These are phyloP conservation scores for Drosophila pandora DNA, from an alignment of 1,140 invertebrate species.

Conservation along the genomic window DNA sequence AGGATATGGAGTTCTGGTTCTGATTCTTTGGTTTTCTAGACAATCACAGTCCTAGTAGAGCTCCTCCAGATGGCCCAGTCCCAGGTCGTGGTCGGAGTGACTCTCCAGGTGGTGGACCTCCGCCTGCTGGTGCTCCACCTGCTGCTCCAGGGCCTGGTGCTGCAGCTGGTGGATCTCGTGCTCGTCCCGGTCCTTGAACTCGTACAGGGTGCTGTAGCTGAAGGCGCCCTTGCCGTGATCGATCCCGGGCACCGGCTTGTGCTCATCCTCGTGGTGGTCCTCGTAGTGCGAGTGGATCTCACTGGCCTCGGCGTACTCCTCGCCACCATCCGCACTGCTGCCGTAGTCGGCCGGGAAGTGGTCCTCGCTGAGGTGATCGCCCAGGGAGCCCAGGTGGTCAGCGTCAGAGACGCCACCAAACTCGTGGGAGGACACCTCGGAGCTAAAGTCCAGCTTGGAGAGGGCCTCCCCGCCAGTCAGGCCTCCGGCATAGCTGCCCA, in stretches of 20 bases:
- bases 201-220: slow-evolving; percentile 77
- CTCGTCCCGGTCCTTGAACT: slow-evolving; percentile 73
- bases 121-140: slow-evolving; percentile 26
- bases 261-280: slow-evolving; percentile 32
- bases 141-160: slow-evolving; percentile 35
- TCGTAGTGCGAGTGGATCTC: slow-evolving; percentile 60
- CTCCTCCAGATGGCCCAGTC: slow-evolving; percentile 13
- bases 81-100: slow-evolving; percentile 6
- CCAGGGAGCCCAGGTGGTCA: slow-evolving; percentile 53
- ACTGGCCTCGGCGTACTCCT: slow-evolving; percentile 68
- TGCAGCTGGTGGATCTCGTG: slow-evolving; percentile 63
- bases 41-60: slow-evolving; percentile 46
- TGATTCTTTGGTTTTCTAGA: background rate
- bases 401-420: slow-evolving; percentile 9
- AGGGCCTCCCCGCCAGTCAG: slow-evolving; percentile 62
- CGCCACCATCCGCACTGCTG: slow-evolving; percentile 51
- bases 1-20: slow-evolving; percentile 24
- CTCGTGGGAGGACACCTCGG: slow-evolving; percentile 20
- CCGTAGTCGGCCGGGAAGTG: slow-evolving; percentile 67
- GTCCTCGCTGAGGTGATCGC: slow-evolving; percentile 65
- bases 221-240: slow-evolving; percentile 79
- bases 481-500: slow-evolving; percentile 66
- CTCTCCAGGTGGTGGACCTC: slow-evolving; percentile 19
- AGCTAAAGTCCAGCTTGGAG: slow-evolving; percentile 51
- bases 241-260: slow-evolving; percentile 73